Conservation (phyloP, 2,888 invertebrate species). For the Saturnia japonica region DNA sequence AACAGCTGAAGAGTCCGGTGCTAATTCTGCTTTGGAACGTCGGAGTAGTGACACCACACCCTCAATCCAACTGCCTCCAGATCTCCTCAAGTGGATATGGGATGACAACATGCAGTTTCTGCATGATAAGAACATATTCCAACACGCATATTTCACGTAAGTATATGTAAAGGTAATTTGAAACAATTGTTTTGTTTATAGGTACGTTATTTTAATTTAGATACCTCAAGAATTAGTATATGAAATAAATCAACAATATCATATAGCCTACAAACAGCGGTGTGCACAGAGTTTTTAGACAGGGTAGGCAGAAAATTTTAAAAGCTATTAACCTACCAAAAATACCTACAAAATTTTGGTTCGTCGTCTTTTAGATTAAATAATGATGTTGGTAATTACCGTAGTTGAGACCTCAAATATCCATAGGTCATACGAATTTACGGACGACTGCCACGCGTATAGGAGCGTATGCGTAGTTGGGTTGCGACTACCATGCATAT, state of each 20-base stretch:
- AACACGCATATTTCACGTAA: conserved; percentile 96
- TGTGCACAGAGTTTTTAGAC: too few relatives aligned
- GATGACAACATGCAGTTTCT: conserved; percentile 97
- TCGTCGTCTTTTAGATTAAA: too few relatives aligned
- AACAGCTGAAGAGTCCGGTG: conserved; percentile 56
- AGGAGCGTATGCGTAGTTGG: too few relatives aligned
- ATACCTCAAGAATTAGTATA: neutral
- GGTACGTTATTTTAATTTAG: neutral
- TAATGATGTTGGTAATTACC: too few relatives aligned
- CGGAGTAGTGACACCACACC: conserved; percentile 51
- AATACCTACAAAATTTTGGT: too few relatives aligned
- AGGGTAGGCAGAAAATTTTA: too few relatives aligned
- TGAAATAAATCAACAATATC: neutral
- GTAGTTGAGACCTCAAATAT: too few relatives aligned
- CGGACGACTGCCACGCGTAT: too few relatives aligned
- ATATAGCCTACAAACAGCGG: too few relatives aligned
- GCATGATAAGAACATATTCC: conserved; percentile 97
- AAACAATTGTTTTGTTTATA: neutral
- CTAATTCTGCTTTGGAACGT: conserved; percentile 50
- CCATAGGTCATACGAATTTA: too few relatives aligned
- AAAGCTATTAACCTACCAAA: too few relatives aligned
- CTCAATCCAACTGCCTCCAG: conserved; percentile 85
- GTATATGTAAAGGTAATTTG: conserved; percentile 42
- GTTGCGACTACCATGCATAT: too few relatives aligned
- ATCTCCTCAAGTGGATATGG: conserved; percentile 98